Evolutionary conservation across 2,888 invertebrate genomes (phyloP).

Genomic region (Drosophila sordidula): DNA sequence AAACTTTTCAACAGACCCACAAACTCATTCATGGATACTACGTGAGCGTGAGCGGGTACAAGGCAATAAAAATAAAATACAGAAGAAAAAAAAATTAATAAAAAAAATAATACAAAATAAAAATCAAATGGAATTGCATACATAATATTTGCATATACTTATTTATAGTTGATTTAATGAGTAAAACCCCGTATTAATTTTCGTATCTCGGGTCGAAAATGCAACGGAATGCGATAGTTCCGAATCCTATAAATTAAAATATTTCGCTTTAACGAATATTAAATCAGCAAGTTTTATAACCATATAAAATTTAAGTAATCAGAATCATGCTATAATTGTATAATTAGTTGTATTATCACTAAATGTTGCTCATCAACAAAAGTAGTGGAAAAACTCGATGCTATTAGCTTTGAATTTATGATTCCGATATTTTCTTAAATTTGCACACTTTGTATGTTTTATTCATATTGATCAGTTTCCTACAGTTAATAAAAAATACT

Average conservation of each 20-base stretch:
- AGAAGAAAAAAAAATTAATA: constrained; percentile 4
- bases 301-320: neutral
- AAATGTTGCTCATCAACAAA: neutral
- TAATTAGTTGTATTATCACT: neutral
- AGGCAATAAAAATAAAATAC: constrained; percentile 34
- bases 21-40: constrained; percentile 54
- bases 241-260: constrained; percentile 20
- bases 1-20: constrained; percentile 44
- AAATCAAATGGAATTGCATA: constrained; percentile 44
- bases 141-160: constrained; percentile 58
- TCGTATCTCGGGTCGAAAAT: constrained; percentile 6
- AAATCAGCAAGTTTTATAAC: constrained; percentile 9
- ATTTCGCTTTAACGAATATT: constrained; percentile 20
- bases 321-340: neutral
- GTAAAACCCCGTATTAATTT: constrained; percentile 21
- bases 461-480: neutral
- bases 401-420: constrained; percentile 22
- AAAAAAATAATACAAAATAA: constrained; percentile 20
- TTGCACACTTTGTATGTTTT: neutral
- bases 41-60: constrained; percentile 45
- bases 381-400: constrained; percentile 14
- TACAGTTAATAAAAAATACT: constrained; percentile 1
- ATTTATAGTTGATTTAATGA: constrained; percentile 50
- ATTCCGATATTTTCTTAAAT: constrained; percentile 15
- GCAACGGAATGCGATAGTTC: constrained; percentile 12